These are phyloP conservation scores for Equus przewalskii DNA, from an alignment of 2,113 vertebrate species.

Conservation along the genomic window DNA sequence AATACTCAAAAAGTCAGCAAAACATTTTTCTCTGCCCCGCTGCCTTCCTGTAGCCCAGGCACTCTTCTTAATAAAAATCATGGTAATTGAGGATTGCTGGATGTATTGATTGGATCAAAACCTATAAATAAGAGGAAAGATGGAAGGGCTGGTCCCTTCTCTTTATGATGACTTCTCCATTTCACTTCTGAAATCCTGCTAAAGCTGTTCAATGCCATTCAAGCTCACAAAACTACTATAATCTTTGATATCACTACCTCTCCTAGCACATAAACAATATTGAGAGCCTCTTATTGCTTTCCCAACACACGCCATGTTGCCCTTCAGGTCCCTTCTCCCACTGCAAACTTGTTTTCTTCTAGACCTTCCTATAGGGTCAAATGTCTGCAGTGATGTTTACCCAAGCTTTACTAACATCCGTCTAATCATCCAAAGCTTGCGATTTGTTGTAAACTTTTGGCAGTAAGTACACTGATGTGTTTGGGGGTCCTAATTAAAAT, in stretches of 20 bases:
- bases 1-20: slow-evolving; percentile 57
- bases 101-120: slow-evolving; percentile 64
- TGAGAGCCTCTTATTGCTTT: background rate
- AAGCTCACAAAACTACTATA: background rate
- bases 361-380: background rate
- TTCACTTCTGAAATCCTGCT: slow-evolving; percentile 18
- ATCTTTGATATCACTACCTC: background rate
- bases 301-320: background rate
- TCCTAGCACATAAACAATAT: background rate
- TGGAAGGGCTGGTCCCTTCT: background rate
- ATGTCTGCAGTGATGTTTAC: background rate
- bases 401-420: slow-evolving; percentile 32
- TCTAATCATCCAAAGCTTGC: background rate
- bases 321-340: background rate
- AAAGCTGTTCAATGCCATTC: background rate
- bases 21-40: background rate
- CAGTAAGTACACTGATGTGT: slow-evolving; percentile 5
- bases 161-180: slow-evolving; percentile 36
- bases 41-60: background rate
- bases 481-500: slow-evolving; percentile 50
- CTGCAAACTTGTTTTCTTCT: slow-evolving; percentile 36
- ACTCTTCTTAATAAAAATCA: background rate
- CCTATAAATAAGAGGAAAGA: slow-evolving; percentile 56
- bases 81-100: slow-evolving; percentile 41
- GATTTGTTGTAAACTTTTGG: slow-evolving; percentile 1